These are phyloP conservation scores for Ectobius pallidus DNA, from an alignment of 2,888 invertebrate genomes.

Conservation along the genomic window DNA sequence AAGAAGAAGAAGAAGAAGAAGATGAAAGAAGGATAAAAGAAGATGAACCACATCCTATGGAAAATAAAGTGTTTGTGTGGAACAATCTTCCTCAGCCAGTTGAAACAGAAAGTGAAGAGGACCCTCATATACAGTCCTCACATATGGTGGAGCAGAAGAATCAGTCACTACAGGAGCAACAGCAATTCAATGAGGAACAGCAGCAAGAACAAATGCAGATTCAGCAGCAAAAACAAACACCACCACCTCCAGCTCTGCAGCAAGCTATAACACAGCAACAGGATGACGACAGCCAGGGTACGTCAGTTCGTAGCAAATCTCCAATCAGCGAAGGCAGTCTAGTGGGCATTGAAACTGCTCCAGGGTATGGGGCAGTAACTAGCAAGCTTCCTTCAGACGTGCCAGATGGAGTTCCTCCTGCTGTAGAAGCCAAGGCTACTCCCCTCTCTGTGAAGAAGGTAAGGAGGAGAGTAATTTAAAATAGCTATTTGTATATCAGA, in stretches of 20 bases:
- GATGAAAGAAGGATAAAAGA: constrained; percentile 44
- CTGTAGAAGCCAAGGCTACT: constrained; percentile 1
- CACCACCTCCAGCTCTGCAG: neutral
- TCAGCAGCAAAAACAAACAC: neutral
- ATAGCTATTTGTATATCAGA: neutral
- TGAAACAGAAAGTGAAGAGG: constrained; percentile 55
- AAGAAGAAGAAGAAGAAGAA: constrained; percentile 45
- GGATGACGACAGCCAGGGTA: constrained; percentile 30
- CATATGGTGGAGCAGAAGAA: neutral
- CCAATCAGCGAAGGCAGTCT: constrained; percentile 52
- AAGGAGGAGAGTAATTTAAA: no score
- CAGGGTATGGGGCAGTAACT: constrained; percentile 56
- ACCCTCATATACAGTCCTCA: constrained; percentile 46
- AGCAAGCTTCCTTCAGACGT: constrained; percentile 41
- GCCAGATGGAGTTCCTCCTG: neutral
- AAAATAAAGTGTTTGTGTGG: constrained; percentile 83
- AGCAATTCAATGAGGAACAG: neutral
- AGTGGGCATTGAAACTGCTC: constrained; percentile 58
- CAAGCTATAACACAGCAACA: neutral
- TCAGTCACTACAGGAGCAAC: neutral
- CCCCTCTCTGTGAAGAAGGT: constrained; percentile 32
- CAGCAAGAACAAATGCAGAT: neutral
- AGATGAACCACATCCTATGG: constrained; percentile 69
- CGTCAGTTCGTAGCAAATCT: constrained; percentile 34
- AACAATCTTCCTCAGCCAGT: constrained; percentile 68